A percentile compares a stretch with the other conserved stretches of the same genome.
These are phyloP conservation scores for Chloropsis cyanopogon DNA, from an alignment of 2,113 vertebrate genomes.

Conservation along the genomic window DNA sequence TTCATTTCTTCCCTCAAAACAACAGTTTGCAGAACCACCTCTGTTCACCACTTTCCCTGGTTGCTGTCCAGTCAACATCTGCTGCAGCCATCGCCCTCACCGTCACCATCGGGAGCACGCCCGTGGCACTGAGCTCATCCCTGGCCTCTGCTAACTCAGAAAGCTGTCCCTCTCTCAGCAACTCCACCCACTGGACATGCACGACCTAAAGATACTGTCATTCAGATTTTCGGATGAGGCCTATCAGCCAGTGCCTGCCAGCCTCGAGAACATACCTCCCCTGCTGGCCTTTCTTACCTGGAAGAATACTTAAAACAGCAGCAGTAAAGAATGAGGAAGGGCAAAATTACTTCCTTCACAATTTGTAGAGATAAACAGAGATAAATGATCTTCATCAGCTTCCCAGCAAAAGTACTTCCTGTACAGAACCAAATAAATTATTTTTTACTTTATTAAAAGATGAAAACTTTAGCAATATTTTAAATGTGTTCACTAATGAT, in stretches of 20 bases:
- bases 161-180: background rate
- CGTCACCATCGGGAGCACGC: fast-evolving
- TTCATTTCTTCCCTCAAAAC: background rate
- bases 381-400: background rate
- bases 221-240: background rate
- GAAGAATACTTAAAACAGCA: background rate
- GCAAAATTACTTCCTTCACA: background rate
- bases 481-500: background rate
- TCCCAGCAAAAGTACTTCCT: background rate
- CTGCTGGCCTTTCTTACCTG: background rate
- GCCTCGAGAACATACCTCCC: background rate
- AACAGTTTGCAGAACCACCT: background rate
- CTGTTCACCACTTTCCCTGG: background rate
- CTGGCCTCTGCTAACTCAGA: background rate
- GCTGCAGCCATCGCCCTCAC: background rate
- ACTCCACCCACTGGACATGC: background rate
- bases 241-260: background rate
- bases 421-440: background rate
- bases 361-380: background rate
- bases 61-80: background rate
- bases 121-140: background rate
- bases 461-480: background rate
- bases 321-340: background rate
- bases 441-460: background rate
- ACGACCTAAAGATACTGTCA: background rate